Percentiles rank a stretch among this genome's conserved stretches.
These are phyloP conservation scores for Brienomyrus brachyistius DNA, from an alignment of 2,113 vertebrate species.

Conservation along the genomic window DNA sequence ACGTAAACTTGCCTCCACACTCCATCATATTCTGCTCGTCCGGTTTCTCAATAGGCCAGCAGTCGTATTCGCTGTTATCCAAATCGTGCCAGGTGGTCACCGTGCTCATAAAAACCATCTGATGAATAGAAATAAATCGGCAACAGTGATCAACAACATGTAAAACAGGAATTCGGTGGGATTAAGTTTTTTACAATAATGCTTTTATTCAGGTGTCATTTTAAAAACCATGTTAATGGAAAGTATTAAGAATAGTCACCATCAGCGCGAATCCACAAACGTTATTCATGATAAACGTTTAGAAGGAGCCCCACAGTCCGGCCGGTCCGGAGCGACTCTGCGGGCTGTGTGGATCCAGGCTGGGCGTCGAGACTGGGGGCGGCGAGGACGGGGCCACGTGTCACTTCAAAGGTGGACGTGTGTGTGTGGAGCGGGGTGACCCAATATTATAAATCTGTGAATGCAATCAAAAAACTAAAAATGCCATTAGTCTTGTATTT, in stretches of 20 bases:
- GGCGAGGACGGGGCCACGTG: background rate
- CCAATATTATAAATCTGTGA: no score
- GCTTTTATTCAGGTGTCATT: background rate
- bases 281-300: background rate
- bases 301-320: background rate
- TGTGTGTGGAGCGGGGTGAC: no score
- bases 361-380: background rate
- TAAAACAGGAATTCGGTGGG: background rate
- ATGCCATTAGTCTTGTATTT: no score
- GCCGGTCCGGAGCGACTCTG: background rate
- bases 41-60: conserved; percentile 71
- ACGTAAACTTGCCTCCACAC: conserved; percentile 63
- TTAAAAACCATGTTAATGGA: background rate
- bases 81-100: conserved; percentile 67
- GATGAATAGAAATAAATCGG: background rate
- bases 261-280: background rate
- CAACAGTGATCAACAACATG: background rate
- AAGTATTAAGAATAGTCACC: conserved; percentile 1
- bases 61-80: conserved; percentile 77
- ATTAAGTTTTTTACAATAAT: background rate
- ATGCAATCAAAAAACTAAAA: no score
- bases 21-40: conserved; percentile 74
- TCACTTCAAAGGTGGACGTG: background rate
- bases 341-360: background rate
- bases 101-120: conserved; percentile 35